phyloP scores from a whole-genome alignment of 1,140 invertebrate genomes.

The Pemphigus obesinymphae region DNA sequence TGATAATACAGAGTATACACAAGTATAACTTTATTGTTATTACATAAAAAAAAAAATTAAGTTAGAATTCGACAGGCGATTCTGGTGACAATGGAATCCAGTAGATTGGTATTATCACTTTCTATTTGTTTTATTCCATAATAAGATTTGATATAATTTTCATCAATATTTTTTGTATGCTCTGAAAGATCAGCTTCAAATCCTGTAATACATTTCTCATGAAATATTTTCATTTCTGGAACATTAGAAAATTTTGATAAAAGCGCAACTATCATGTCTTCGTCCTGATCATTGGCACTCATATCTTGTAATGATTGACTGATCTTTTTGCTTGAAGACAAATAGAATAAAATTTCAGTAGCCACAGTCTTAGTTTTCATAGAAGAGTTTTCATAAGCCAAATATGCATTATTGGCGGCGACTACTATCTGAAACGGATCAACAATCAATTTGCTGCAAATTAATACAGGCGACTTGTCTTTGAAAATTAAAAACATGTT shows the following conservation, averaged over 20 bases:
- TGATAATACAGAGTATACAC: too few relatives aligned
- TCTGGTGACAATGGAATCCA: constrained; percentile 58
- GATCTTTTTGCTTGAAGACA: constrained; percentile 66
- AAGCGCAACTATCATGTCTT: constrained; percentile 57
- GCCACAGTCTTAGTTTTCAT: constrained; percentile 61
- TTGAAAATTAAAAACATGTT: background rate
- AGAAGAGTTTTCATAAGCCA: constrained; percentile 53
- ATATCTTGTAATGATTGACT: constrained; percentile 61
- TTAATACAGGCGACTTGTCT: constrained; percentile 50
- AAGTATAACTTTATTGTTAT: too few relatives aligned
- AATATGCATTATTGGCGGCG: constrained; percentile 64
- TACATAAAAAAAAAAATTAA: too few relatives aligned
- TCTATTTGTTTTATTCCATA: constrained; percentile 58
- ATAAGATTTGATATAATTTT: constrained; percentile 53
- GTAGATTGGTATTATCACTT: constrained; percentile 51
- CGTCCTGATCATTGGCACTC: constrained; percentile 58
- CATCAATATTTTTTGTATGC: constrained; percentile 46
- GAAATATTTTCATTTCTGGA: constrained; percentile 38
- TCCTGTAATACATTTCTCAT: constrained; percentile 52
- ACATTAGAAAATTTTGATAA: constrained; percentile 48
- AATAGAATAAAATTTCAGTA: constrained; percentile 65
- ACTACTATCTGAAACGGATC: constrained; percentile 63
- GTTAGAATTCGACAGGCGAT: constrained; percentile 51
- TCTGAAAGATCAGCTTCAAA: constrained; percentile 52
- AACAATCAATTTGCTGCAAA: constrained; percentile 60